Evolutionary conservation across 2,888 invertebrate genomes (phyloP).

Genomic region (Drosophila macrospina): DNA sequence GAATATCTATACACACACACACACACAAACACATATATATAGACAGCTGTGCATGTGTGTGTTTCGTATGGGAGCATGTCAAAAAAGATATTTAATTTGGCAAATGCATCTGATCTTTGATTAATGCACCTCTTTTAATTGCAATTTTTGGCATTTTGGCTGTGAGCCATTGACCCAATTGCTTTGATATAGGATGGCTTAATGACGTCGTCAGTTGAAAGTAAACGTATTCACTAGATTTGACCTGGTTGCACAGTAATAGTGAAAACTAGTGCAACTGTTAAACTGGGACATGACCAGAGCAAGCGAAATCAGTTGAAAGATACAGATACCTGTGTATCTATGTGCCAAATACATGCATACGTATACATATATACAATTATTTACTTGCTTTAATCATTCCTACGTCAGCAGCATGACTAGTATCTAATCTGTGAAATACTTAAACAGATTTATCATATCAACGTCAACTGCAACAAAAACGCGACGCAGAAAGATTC

Average conservation of each 20-base stretch:
- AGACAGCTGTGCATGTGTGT: constrained; percentile 9
- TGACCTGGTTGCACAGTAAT: constrained; percentile 66
- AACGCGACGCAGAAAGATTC: constrained; percentile 42
- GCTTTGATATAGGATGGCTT: constrained; percentile 22
- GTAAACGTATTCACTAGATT: constrained; percentile 47
- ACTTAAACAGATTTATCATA: constrained; percentile 72
- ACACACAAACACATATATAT: background rate
- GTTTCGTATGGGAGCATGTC: constrained; percentile 2
- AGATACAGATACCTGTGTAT: constrained; percentile 10
- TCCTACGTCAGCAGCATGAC: constrained; percentile 37
- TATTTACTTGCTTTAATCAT: constrained; percentile 34
- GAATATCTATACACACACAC: background rate
- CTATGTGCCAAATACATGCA: too few relatives aligned
- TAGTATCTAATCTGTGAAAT: constrained; percentile 74
- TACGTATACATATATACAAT: background rate
- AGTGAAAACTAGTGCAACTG: constrained; percentile 48
- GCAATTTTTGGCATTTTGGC: constrained; percentile 27
- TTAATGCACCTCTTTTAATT: constrained; percentile 31
- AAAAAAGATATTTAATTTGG: constrained; percentile 15
- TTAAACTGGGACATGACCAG: constrained; percentile 52
- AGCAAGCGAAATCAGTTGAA: constrained; percentile 15
- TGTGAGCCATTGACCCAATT: constrained; percentile 61
- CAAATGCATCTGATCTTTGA: constrained; percentile 22
- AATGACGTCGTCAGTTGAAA: constrained; percentile 49
- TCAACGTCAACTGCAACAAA: constrained; percentile 54